Conservation (phyloP, 2,113 vertebrate genomes). For the Calyptommatus sinebrachiatus region DNA sequence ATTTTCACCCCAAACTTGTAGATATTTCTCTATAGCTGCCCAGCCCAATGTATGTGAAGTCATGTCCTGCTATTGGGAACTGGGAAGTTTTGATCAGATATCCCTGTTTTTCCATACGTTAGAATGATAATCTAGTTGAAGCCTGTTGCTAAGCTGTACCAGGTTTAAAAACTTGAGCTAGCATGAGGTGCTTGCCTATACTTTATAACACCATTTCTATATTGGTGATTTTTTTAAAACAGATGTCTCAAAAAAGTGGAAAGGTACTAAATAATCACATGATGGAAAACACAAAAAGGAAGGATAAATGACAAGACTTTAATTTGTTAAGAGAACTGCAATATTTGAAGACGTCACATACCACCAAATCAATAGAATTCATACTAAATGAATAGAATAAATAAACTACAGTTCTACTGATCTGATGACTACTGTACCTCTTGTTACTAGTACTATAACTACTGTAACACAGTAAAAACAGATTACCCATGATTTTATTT, state of each 20-base stretch:
- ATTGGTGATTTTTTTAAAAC: neutral
- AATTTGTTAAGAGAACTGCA: neutral
- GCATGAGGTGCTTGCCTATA: neutral
- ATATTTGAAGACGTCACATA: neutral
- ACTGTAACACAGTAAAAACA: no score
- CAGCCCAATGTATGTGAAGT: no score
- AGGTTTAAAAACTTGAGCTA: neutral
- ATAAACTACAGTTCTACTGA: neutral
- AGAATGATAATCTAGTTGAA: no score
- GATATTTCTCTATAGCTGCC: no score
- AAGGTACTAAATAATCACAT: neutral
- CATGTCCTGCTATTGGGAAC: no score
- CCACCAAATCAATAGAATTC: neutral
- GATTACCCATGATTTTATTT: no score
- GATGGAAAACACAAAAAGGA: neutral
- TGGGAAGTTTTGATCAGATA: no score
- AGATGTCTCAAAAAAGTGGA: neutral
- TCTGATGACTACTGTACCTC: slow-evolving; percentile 33
- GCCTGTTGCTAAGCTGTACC: no score
- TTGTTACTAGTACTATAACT: no score
- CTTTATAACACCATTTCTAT: neutral
- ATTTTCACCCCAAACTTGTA: no score
- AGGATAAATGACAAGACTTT: neutral
- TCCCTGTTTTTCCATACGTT: no score
- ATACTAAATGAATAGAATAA: no score